Evolutionary conservation across 2,113 vertebrate genomes (phyloP).

Genomic region (Phyllostomus hastatus): DNA sequence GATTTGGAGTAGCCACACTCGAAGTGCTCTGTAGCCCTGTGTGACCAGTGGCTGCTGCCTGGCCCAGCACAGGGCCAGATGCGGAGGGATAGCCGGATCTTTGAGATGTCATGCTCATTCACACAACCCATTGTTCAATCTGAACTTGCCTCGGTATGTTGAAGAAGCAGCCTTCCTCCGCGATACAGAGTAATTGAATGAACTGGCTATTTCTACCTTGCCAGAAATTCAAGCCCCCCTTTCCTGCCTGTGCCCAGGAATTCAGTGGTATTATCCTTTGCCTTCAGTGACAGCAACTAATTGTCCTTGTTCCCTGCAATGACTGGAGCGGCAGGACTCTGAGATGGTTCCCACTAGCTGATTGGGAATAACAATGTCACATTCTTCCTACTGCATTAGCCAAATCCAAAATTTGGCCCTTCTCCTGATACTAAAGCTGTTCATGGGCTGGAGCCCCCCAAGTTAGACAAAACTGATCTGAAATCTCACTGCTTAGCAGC

Average conservation of each 20-base stretch:
- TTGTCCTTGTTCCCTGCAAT: neutral
- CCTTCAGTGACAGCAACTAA: neutral
- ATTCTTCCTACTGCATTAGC: neutral
- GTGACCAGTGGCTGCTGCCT: neutral
- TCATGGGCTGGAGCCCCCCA: neutral
- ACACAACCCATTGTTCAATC: neutral
- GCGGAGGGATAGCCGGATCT: neutral
- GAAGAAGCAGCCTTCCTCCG: neutral
- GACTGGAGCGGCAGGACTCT: neutral
- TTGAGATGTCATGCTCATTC: neutral
- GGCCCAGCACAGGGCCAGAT: neutral
- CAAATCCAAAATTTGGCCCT: neutral
- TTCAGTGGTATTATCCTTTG: neutral
- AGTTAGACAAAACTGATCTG: neutral
- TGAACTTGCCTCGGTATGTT: neutral
- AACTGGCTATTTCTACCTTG: neutral
- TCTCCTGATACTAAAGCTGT: neutral
- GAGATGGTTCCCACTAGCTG: neutral
- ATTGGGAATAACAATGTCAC: neutral
- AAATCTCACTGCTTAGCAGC: neutral
- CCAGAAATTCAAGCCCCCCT: neutral
- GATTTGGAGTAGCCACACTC: neutral
- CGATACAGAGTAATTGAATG: neutral
- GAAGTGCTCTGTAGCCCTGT: fast-evolving
- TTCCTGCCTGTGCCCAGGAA: neutral